phyloP scores from a whole-genome alignment of 2,797 vertebrate genomes.

The Phoxinus dragarum region DNA sequence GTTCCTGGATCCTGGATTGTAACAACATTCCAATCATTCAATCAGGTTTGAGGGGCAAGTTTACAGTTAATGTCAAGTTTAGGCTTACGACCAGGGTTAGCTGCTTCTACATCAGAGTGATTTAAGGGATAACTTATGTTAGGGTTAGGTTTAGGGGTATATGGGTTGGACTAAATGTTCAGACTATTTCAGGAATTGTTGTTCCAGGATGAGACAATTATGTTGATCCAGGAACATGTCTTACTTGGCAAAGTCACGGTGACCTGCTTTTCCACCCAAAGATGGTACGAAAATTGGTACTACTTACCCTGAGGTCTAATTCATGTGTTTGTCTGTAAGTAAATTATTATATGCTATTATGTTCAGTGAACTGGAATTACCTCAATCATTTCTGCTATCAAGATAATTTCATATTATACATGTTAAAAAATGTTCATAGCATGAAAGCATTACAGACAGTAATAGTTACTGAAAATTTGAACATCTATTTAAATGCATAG shows the following conservation, averaged over 20 bases:
- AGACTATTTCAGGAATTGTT: not conserved
- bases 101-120: not conserved
- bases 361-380: conserved; percentile 8
- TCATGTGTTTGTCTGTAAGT: not conserved
- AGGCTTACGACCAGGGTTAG: not conserved
- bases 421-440: not conserved
- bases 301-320: not conserved
- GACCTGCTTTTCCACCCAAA: not conserved
- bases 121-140: not conserved
- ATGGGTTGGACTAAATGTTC: not conserved
- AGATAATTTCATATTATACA: conserved; percentile 1
- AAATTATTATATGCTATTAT: conserved; percentile 27
- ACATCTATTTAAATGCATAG: not conserved
- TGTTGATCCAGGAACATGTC: not conserved
- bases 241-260: not conserved
- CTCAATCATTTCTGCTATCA: conserved; percentile 4
- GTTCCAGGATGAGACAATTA: not conserved
- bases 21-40: not conserved
- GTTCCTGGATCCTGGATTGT: too few relatives aligned
- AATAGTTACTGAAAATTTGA: conserved; percentile 2
- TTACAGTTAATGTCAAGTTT: not conserved
- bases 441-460: not conserved
- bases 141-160: not conserved
- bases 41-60: not conserved
- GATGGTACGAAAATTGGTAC: not conserved